Conservation (phyloP, 2,113 vertebrate genomes). For the Entelurus aequoreus region DNA sequence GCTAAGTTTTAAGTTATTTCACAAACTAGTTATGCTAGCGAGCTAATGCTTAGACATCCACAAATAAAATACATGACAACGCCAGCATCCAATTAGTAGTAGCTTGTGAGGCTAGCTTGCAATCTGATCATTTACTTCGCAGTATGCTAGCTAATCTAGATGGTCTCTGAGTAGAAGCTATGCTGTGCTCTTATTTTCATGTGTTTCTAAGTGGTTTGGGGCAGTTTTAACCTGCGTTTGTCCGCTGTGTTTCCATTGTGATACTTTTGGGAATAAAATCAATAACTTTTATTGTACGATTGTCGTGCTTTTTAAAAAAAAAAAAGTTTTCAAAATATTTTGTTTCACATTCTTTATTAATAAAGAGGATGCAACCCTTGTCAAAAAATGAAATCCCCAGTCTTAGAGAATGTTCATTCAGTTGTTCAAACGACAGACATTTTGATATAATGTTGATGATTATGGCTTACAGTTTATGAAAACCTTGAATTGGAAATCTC, state of each 20-base stretch:
- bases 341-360: neutral
- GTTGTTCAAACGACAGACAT: too few species aligned
- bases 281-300: slow-evolving; percentile 14
- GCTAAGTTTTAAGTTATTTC: neutral
- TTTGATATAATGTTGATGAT: too few species aligned
- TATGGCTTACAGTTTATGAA: too few species aligned
- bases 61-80: too few species aligned
- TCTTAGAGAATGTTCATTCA: too few species aligned
- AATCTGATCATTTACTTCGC: too few species aligned
- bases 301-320: slow-evolving; percentile 13
- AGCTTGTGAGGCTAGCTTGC: neutral
- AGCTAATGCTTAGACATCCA: too few species aligned
- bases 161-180: slow-evolving; percentile 25
- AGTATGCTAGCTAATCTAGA: slow-evolving; percentile 21
- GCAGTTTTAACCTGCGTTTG: neutral
- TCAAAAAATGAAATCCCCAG: too few species aligned
- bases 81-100: neutral
- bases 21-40: neutral
- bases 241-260: slow-evolving; percentile 19
- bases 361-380: too few species aligned
- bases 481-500: too few species aligned
- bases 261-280: slow-evolving; percentile 43
- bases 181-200: slow-evolving; percentile 29
- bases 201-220: slow-evolving; percentile 8
- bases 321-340: too few species aligned